phyloP scores from a whole-genome alignment of 2,888 invertebrate species.

The Eucera pruinosa region DNA sequence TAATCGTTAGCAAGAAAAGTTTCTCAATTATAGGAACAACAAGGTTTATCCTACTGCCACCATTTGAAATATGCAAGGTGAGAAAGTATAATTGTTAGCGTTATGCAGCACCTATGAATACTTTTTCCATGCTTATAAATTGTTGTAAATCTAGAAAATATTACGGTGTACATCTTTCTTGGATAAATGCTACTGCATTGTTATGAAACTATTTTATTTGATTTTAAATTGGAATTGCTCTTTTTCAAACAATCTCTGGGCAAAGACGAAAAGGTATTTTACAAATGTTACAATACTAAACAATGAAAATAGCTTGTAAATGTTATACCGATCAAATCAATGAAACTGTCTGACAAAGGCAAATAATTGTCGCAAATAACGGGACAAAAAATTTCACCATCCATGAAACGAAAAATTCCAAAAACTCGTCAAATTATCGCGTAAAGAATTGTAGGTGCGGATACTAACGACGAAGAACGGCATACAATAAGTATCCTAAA shows the following conservation, averaged over 20 bases:
- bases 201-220: neutral
- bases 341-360: too few species aligned
- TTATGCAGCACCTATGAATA: neutral
- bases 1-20: conserved; percentile 15
- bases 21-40: conserved; percentile 10
- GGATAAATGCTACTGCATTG: neutral
- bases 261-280: too few species aligned
- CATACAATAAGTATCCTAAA: conserved; percentile 6
- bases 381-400: neutral
- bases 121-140: neutral
- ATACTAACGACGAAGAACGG: conserved; percentile 5
- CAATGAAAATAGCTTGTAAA: too few species aligned
- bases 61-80: conserved; percentile 3
- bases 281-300: too few species aligned
- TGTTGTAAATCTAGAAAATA: too few species aligned
- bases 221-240: neutral
- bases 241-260: too few species aligned
- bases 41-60: conserved; percentile 12
- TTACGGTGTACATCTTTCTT: neutral
- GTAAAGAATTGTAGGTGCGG: neutral
- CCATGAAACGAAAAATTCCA: neutral
- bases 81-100: neutral
- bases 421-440: conserved; percentile 7
- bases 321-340: too few species aligned
- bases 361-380: neutral